Evolutionary conservation across 2,797 vertebrate species (phyloP).

Genomic region (Premnoplex brunnescens): DNA sequence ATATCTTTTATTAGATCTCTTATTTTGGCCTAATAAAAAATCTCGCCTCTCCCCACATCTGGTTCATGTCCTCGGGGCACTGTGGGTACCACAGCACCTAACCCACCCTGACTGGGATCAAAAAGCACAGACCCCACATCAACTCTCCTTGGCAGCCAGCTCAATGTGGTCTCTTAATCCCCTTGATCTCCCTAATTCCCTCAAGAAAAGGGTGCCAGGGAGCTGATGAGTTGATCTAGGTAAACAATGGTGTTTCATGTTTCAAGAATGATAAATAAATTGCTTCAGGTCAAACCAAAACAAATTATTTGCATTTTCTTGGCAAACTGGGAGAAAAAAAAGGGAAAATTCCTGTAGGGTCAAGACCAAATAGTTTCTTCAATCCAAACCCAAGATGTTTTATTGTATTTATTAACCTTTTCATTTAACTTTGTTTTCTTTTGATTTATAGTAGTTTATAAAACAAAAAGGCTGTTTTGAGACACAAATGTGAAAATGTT

Average conservation of each 20-base stretch:
- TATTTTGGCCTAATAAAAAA: not conserved
- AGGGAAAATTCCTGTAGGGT: not conserved
- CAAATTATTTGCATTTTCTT: slow-evolving; percentile 38
- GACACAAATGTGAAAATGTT: not conserved
- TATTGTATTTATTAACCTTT: slow-evolving; percentile 48
- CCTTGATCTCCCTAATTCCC: slow-evolving; percentile 28
- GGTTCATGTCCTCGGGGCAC: not conserved
- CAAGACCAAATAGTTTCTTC: not conserved
- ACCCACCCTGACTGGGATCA: not conserved
- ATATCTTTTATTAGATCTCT: not conserved
- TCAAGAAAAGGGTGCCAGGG: not conserved
- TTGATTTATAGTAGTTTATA: not conserved
- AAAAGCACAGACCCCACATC: not conserved
- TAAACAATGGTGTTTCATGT: slow-evolving; percentile 4
- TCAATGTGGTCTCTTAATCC: not conserved
- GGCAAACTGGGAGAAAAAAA: not conserved
- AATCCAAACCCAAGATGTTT: not conserved
- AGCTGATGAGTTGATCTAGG: slow-evolving; percentile 1
- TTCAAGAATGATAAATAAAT: slow-evolving; percentile 50
- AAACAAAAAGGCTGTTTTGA: slow-evolving; percentile 28
- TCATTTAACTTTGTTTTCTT: slow-evolving; percentile 21
- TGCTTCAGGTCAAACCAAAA: slow-evolving; percentile 34
- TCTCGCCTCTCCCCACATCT: not conserved
- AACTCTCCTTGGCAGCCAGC: not conserved
- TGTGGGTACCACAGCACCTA: not conserved